Conservation (phyloP, 1,140 invertebrate species). For the Pseudomyrmex concolor region DNA sequence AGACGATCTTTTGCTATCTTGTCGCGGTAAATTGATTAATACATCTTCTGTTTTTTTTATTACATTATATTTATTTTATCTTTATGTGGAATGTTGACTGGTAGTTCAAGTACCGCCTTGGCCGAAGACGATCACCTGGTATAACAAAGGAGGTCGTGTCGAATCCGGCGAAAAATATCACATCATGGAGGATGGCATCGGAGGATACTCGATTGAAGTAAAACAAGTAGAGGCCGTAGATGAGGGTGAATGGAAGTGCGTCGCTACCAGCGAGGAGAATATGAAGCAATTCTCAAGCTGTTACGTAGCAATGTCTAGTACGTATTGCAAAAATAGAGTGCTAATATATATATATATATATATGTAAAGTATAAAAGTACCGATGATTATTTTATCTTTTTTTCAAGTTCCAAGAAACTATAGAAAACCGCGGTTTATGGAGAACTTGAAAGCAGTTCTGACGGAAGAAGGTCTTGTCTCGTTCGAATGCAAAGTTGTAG, state of each 20-base stretch:
- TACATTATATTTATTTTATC: conserved; percentile 67
- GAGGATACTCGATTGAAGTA: conserved; percentile 91
- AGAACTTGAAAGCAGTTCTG: conserved; percentile 93
- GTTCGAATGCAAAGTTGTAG: conserved; percentile 96
- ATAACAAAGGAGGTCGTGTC: conserved; percentile 92
- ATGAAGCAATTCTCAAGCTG: conserved; percentile 90
- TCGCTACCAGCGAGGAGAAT: conserved; percentile 90
- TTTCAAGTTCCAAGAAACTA: conserved; percentile 93
- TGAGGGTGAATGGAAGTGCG: conserved; percentile 95
- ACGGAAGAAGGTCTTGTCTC: conserved; percentile 96
- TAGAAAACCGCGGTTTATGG: conserved; percentile 94
- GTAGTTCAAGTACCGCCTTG: conserved; percentile 92
- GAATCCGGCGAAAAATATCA: conserved; percentile 89
- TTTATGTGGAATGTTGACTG: conserved; percentile 11
- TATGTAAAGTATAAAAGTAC: conserved; percentile 1
- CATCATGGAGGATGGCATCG: conserved; percentile 91
- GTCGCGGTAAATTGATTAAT: conserved; percentile 87
- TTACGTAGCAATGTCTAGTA: conserved; percentile 90
- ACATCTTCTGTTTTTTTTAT: background rate
- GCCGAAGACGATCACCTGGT: conserved; percentile 92
- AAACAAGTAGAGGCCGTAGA: conserved; percentile 90
- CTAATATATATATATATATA: background rate
- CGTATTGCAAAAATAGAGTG: conserved; percentile 69
- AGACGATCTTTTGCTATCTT: conserved; percentile 89
- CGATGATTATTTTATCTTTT: conserved; percentile 6